Evolutionary conservation across 2,888 invertebrate species (phyloP).

Genomic region (Chymomyza procnemis): DNA sequence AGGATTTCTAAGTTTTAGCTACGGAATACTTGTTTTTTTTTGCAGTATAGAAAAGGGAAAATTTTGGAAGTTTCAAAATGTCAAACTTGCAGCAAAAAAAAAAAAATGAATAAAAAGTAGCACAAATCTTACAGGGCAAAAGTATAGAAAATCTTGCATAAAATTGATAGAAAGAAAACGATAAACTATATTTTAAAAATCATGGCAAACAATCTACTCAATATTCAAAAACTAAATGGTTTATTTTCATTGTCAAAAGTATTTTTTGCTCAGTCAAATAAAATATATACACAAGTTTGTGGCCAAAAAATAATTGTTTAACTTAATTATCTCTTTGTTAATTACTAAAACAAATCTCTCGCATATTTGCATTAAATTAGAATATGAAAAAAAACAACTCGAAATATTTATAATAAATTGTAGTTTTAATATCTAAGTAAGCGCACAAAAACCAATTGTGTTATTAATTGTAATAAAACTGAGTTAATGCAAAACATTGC

Average conservation of each 20-base stretch:
- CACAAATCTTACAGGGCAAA: neutral
- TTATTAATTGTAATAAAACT: conserved; percentile 39
- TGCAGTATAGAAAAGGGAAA: too few species aligned
- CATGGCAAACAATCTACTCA: neutral
- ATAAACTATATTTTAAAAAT: too few species aligned
- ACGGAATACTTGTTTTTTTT: too few species aligned
- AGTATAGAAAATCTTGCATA: too few species aligned
- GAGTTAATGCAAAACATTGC: conserved; percentile 1
- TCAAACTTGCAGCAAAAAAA: too few species aligned
- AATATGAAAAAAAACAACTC: neutral
- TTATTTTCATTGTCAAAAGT: neutral
- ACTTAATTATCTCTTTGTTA: neutral
- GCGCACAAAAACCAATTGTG: conserved; percentile 56
- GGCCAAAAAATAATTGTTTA: neutral
- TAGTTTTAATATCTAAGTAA: conserved; percentile 27
- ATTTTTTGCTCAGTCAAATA: neutral
- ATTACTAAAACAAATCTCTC: neutral
- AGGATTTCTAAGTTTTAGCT: too few species aligned
- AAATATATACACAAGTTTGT: neutral
- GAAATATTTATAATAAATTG: conserved; percentile 20
- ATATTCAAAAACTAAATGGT: neutral
- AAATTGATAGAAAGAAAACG: too few species aligned
- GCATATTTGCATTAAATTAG: neutral
- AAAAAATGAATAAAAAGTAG: neutral
- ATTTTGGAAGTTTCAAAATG: too few species aligned